These are phyloP conservation scores for Zhengitettix transpicula DNA, from an alignment of 2,888 invertebrate species.

Conservation along the genomic window DNA sequence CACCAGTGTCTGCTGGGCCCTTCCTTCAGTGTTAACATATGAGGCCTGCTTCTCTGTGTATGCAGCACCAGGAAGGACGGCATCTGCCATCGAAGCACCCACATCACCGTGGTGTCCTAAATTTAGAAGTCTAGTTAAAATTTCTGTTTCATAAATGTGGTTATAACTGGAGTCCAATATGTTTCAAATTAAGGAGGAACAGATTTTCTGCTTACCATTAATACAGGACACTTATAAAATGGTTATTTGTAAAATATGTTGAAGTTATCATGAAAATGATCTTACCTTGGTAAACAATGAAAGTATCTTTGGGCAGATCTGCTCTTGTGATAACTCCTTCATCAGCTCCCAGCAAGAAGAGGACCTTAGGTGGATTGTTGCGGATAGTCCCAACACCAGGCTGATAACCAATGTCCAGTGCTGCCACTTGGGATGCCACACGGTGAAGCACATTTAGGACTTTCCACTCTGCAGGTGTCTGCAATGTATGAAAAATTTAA, in stretches of 20 bases:
- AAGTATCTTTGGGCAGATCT: conserved; percentile 63
- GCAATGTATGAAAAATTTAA: not conserved
- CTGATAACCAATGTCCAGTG: conserved; percentile 85
- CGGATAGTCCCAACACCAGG: conserved; percentile 47
- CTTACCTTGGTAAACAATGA: conserved; percentile 75
- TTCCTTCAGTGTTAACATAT: conserved; percentile 94
- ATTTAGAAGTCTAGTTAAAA: not conserved
- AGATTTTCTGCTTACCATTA: too few species aligned
- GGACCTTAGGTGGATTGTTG: conserved; percentile 53
- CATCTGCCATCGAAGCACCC: conserved; percentile 85
- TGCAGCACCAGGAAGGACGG: conserved; percentile 87
- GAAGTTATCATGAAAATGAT: not conserved
- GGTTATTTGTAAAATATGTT: not conserved
- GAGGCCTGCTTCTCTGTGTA: conserved; percentile 98
- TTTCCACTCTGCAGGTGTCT: conserved; percentile 41
- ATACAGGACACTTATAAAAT: too few species aligned
- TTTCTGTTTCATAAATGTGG: too few species aligned
- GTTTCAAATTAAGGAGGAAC: too few species aligned
- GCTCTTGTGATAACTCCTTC: conserved; percentile 57
- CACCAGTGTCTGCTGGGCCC: conserved; percentile 75
- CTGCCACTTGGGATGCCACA: conserved; percentile 84
- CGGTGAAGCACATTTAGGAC: conserved; percentile 89
- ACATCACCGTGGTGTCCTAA: conserved; percentile 90
- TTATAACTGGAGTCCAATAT: too few species aligned
- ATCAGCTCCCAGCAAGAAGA: conserved; percentile 91